phyloP scores from a whole-genome alignment of 2,113 vertebrate genomes.

The Xiphophorus couchianus region DNA sequence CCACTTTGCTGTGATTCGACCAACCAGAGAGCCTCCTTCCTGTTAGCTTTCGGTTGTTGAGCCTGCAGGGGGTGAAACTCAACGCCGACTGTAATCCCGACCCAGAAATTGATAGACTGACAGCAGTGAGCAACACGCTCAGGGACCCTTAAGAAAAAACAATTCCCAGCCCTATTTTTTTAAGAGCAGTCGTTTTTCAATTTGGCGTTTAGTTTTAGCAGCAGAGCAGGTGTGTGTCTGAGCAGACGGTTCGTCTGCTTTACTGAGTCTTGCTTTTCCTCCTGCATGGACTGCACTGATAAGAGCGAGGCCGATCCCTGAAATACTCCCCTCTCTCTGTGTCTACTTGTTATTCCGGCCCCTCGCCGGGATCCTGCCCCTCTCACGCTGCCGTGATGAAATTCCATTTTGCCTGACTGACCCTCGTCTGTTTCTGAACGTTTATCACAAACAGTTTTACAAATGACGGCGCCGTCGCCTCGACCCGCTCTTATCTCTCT shows the following conservation, averaged over 20 bases:
- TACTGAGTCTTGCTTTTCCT: constrained; percentile 34
- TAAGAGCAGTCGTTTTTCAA: constrained; percentile 23
- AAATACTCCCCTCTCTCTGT: background rate
- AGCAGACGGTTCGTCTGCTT: constrained; percentile 16
- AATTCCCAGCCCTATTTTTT: constrained; percentile 12
- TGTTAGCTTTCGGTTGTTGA: background rate
- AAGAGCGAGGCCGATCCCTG: constrained; percentile 22
- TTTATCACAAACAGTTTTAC: constrained; percentile 2
- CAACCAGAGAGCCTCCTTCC: background rate
- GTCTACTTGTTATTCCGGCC: background rate
- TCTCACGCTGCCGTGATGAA: background rate
- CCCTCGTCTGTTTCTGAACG: background rate
- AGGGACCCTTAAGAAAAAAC: background rate
- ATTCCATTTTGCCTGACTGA: constrained; percentile 3
- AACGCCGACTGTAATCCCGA: background rate
- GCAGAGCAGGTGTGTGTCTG: constrained; percentile 10
- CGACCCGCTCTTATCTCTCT: background rate
- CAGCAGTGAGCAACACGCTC: background rate
- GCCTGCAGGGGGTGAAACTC: background rate
- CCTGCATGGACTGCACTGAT: constrained; percentile 31
- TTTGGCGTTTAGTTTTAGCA: constrained; percentile 14
- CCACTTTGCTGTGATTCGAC: background rate
- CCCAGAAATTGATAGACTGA: background rate
- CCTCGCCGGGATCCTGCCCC: constrained; percentile 1
- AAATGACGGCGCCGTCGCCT: background rate